Evolutionary conservation across 2,797 vertebrate genomes (phyloP), one percentile per base, ranked within the genome.

Genomic region (Helostoma temminkii): DNA sequence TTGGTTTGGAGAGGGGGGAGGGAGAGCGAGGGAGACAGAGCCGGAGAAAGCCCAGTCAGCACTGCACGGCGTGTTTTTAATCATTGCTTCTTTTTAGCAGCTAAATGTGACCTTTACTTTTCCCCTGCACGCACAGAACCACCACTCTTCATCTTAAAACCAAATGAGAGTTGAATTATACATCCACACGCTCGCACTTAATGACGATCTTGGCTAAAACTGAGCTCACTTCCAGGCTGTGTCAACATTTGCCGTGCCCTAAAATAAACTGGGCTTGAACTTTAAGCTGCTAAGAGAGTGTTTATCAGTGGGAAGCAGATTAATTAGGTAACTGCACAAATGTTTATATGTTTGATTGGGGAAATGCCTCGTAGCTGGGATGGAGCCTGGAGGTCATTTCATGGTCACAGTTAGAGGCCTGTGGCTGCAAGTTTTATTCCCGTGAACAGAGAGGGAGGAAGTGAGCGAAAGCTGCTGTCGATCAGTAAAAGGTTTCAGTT

Each of bases 1-100:
- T 97, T 93, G 93, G 93, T 94, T 93, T 92, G 93, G 93, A 94
- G 91, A n/a, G 90, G 91, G 92, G 91, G 93, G 92, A 91, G 94
- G 93, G 94, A 62, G 57, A 83, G 42, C 19, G 42, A 39, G 56
- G 82, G 45, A 47, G 45, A 42, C 24, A n/a, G 47, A 46, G 12
- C 36, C 36, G 83, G 74, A 93, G 94, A 92, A 93, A 93, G 90
- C 93, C 91, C 91, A 94, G 94, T 96, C 95, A 93, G 94, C 94
- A 92, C 86, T 90, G 94, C 94, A 94, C 93, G 91, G 93, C 90
- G 90, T 93, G 88, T 93, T 94, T 94, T 93, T 94, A 93, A 95
- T 94, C 93, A 91, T 91, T 92, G 86, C 18, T 63, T 92, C n/a
- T 63, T 69, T 75, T 74, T 65, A 65, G 59, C 61, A 73, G 66